A percentile compares a stretch with the other conserved stretches of the same genome.
Evolutionary conservation across 2,888 invertebrate genomes (phyloP).

Genomic region (Eristalis intricaria): DNA sequence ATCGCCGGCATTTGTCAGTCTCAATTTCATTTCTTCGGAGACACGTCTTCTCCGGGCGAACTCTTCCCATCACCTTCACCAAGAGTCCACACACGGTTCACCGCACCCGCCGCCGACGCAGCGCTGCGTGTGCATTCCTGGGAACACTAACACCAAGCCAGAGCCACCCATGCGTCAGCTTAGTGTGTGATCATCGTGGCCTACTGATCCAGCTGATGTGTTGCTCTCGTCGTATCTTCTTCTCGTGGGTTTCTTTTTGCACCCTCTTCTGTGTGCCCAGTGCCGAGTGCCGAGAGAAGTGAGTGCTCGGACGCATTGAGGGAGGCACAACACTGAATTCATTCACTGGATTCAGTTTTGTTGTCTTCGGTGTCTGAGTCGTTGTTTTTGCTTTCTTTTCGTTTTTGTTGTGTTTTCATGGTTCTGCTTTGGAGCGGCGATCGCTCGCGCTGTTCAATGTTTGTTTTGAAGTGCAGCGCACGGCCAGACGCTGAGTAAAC

Average conservation of each 20-base stretch:
- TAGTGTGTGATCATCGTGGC: conserved; percentile 54
- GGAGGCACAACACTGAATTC: conserved; percentile 36
- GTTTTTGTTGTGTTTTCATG: conserved; percentile 27
- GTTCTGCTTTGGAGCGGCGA: conserved; percentile 14
- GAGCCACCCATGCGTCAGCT: conserved; percentile 19
- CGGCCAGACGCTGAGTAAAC: conserved; percentile 47
- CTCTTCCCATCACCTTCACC: conserved; percentile 21
- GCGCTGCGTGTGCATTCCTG: not conserved
- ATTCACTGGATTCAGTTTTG: conserved; percentile 50
- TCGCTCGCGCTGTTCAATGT: conserved; percentile 45
- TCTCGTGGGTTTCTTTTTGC: conserved; percentile 22
- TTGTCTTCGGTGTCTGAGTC: conserved; percentile 11
- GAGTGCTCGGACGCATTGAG: not conserved
- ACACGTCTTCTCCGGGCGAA: conserved; percentile 29
- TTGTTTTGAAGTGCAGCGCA: conserved; percentile 58
- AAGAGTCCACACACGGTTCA: conserved; percentile 7
- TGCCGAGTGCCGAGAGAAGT: not conserved
- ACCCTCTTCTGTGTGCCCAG: not conserved
- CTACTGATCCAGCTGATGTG: conserved; percentile 71
- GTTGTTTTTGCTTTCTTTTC: conserved; percentile 7
- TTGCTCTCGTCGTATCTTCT: conserved; percentile 32
- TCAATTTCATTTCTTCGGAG: conserved; percentile 23
- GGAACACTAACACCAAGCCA: conserved; percentile 53
- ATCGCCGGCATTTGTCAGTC: conserved; percentile 61
- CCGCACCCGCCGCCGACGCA: not conserved